Conservation (phyloP, 1,140 invertebrate genomes). For the Coelopa frigida region DNA sequence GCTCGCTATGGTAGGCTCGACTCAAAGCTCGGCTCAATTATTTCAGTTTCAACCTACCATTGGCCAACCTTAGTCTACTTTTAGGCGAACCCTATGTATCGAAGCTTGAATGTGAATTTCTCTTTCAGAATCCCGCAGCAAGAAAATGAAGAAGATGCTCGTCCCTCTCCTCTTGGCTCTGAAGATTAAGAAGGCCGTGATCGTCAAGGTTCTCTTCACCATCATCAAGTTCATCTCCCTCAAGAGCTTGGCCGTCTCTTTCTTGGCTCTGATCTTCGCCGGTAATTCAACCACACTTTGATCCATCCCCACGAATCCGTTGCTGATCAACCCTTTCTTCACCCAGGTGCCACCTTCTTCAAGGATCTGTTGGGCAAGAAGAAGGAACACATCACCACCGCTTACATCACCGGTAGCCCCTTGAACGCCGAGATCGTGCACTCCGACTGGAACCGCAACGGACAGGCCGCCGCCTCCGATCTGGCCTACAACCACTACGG, state of each 20-base stretch:
- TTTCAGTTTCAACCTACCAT: no score
- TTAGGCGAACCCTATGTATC: no score
- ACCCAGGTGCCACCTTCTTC: slow-evolving; percentile 39
- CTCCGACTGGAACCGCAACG: slow-evolving; percentile 44
- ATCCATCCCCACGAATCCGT: not conserved
- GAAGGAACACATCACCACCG: slow-evolving; percentile 44
- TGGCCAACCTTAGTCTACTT: no score
- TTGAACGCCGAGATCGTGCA: slow-evolving; percentile 44
- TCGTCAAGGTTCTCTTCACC: slow-evolving; percentile 56
- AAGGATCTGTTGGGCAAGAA: slow-evolving; percentile 44
- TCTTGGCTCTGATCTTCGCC: slow-evolving; percentile 56
- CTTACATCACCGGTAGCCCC: slow-evolving; percentile 43
- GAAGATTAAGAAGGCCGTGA: slow-evolving; percentile 56
- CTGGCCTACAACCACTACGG: slow-evolving; percentile 44
- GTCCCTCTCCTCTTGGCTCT: slow-evolving; percentile 55
- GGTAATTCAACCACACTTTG: slow-evolving; percentile 19
- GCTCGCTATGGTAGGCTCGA: no score
- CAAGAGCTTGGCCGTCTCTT: slow-evolving; percentile 56
- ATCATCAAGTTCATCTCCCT: slow-evolving; percentile 55
- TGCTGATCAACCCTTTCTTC: not conserved
- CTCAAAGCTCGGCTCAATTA: no score
- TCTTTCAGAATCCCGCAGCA: slow-evolving; percentile 50
- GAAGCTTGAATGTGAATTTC: no score
- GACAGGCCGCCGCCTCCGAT: slow-evolving; percentile 36
- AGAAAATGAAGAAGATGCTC: slow-evolving; percentile 55